Conservation (phyloP, 2,888 invertebrate species). For the Quadriops clusia region DNA sequence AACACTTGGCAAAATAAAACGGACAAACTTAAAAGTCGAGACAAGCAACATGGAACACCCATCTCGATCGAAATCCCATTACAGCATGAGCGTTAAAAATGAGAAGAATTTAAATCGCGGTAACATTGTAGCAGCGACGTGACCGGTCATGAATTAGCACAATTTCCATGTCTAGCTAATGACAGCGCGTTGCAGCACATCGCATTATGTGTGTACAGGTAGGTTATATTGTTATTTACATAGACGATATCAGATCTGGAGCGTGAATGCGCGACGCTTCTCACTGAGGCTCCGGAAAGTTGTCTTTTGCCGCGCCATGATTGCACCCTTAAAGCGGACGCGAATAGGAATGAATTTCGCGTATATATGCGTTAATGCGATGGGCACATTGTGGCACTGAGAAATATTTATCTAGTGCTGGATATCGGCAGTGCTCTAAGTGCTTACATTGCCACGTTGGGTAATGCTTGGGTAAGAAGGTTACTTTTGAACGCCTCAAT, state of each 20-base stretch:
- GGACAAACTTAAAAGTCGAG: constrained; percentile 27
- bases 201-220: constrained; percentile 6
- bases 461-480: too few species aligned
- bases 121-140: constrained; percentile 20
- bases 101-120: constrained; percentile 27
- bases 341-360: constrained; percentile 5
- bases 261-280: neutral
- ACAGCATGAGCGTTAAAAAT: constrained; percentile 27
- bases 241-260: neutral
- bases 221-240: constrained; percentile 9
- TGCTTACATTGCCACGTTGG: too few species aligned
- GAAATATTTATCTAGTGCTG: too few species aligned
- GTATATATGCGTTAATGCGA: constrained; percentile 5
- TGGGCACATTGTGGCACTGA: too few species aligned
- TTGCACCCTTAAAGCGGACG: constrained; percentile 1
- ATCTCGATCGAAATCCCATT: constrained; percentile 31
- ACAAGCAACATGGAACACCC: constrained; percentile 30
- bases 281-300: neutral
- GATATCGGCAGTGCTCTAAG: too few species aligned
- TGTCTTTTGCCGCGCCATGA: neutral
- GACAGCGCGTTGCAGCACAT: constrained; percentile 14
- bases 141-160: constrained; percentile 21
- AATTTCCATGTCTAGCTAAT: constrained; percentile 19
- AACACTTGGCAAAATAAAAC: too few species aligned
- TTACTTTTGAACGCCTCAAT: too few species aligned